Conservation (phyloP, 2,888 invertebrate species). For the Clusia tigrina region DNA sequence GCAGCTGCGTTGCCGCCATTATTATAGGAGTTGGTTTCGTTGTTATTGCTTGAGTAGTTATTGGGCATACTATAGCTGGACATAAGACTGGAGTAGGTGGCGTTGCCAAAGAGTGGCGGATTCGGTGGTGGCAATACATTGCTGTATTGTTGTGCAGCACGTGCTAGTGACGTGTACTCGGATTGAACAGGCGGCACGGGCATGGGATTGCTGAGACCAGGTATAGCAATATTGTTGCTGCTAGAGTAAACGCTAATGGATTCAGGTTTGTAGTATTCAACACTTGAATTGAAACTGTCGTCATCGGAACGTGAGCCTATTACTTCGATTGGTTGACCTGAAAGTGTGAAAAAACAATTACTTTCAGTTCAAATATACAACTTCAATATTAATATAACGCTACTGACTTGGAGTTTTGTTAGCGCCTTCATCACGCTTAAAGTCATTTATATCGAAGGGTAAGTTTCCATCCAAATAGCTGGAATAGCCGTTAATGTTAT, state of each 20-base stretch:
- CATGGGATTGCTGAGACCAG: slow-evolving; percentile 40
- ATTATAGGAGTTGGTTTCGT: slow-evolving; percentile 28
- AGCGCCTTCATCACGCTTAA: slow-evolving; percentile 54
- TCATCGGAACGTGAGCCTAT: slow-evolving; percentile 68
- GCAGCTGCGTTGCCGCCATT: background rate
- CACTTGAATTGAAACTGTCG: slow-evolving; percentile 64
- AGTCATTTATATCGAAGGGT: slow-evolving; percentile 68
- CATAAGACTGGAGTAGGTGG: slow-evolving; percentile 39
- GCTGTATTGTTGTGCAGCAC: slow-evolving; percentile 43
- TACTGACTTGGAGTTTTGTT: slow-evolving; percentile 36
- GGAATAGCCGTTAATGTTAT: slow-evolving; percentile 67
- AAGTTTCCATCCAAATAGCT: slow-evolving; percentile 73
- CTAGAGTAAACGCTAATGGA: slow-evolving; percentile 47
- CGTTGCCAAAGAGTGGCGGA: slow-evolving; percentile 36
- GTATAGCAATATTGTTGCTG: slow-evolving; percentile 39
- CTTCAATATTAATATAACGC: background rate
- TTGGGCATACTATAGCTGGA: slow-evolving; percentile 32
- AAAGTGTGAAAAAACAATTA: background rate
- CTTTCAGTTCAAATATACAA: background rate
- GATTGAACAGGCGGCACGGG: slow-evolving; percentile 51
- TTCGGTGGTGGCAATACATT: slow-evolving; percentile 38
- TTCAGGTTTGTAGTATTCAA: slow-evolving; percentile 66
- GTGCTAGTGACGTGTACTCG: slow-evolving; percentile 47
- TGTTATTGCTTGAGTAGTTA: slow-evolving; percentile 35
- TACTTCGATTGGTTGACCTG: slow-evolving; percentile 69